A percentile compares a stretch with the other conserved stretches of the same genome.
These are phyloP conservation scores for Melanotaenia duboulayi DNA, from an alignment of 2,113 vertebrate genomes.

Conservation along the genomic window DNA sequence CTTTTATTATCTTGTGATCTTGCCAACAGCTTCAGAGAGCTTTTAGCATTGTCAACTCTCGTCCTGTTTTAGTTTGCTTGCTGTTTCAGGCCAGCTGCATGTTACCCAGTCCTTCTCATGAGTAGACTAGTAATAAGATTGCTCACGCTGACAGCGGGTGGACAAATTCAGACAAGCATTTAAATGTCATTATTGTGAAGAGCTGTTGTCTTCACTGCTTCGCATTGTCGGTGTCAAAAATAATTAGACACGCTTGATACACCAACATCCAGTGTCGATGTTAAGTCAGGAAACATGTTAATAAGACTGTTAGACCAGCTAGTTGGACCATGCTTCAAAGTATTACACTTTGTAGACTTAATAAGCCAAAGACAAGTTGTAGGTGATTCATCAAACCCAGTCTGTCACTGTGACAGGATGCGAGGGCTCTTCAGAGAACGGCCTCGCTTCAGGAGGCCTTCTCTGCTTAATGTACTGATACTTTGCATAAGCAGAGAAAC, in stretches of 20 bases:
- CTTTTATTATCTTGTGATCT: not conserved
- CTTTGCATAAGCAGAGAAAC: not conserved
- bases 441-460: not conserved
- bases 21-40: not conserved
- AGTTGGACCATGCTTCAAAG: not conserved
- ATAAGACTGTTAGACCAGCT: slow-evolving; percentile 1
- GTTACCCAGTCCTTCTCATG: slow-evolving; percentile 9
- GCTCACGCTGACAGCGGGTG: not conserved
- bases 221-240: not conserved
- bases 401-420: not conserved
- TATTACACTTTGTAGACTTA: not conserved
- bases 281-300: slow-evolving; percentile 3
- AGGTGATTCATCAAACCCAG: not conserved
- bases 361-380: not conserved
- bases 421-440: not conserved
- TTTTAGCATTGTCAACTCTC: not conserved
- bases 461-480: not conserved
- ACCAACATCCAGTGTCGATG: not conserved
- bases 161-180: not conserved
- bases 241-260: slow-evolving; percentile 25
- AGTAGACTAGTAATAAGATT: slow-evolving; percentile 18
- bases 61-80: slow-evolving; percentile 16
- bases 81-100: not conserved
- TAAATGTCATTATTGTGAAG: not conserved
- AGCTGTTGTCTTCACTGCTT: slow-evolving; percentile 8